These are phyloP conservation scores for Chrysocyon brachyurus DNA, from an alignment of 2,797 vertebrate genomes.

Conservation along the genomic window DNA sequence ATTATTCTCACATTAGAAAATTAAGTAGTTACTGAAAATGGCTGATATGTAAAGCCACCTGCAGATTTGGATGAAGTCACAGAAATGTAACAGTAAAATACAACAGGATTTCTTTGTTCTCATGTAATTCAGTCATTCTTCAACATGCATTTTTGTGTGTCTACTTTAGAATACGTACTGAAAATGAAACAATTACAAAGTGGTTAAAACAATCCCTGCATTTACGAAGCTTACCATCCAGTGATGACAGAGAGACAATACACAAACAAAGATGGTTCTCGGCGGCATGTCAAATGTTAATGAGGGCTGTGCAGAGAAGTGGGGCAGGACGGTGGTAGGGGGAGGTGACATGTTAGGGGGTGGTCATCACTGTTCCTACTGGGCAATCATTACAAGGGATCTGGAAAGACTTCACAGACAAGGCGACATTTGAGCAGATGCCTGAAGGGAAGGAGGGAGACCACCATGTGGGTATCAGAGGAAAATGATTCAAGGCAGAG, in stretches of 20 bases:
- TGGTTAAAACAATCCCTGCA: not conserved
- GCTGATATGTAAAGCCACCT: not conserved
- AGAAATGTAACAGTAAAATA: not conserved
- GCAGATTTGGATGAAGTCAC: not conserved
- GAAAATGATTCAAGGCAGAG: not conserved
- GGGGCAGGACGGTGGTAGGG: not conserved
- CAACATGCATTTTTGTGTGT: not conserved
- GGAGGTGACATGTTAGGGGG: too few species aligned
- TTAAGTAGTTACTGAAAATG: not conserved
- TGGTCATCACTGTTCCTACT: not conserved
- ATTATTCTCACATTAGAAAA: not conserved
- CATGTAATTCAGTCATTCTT: not conserved
- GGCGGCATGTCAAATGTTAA: not conserved
- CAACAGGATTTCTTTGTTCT: not conserved
- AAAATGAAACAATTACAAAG: not conserved
- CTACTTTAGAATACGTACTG: not conserved
- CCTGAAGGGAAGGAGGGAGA: not conserved
- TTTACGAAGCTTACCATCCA: not conserved
- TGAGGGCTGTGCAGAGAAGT: not conserved
- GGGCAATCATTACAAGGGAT: not conserved
- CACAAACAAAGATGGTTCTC: not conserved
- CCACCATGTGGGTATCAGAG: not conserved
- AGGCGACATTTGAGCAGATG: not conserved
- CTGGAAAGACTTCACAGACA: not conserved
- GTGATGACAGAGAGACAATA: not conserved